Base-by-base conservation (phyloP, 1,140 invertebrate species). In the Drosophila asahinai region DNA sequence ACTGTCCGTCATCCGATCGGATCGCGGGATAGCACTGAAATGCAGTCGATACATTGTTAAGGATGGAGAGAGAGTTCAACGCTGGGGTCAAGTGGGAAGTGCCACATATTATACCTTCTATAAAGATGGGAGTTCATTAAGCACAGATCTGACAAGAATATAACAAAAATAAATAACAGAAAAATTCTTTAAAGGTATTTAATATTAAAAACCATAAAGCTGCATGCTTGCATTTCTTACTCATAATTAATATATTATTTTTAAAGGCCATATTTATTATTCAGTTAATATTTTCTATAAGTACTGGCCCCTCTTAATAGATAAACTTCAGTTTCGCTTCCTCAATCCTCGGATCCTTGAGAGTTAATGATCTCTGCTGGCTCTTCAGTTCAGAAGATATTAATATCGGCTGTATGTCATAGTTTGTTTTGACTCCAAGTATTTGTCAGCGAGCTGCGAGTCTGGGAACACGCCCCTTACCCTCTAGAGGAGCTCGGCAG, bases 371-470 rank as follows among this genome's bases (percentile, higher is more conserved):
- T 75, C 70, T 58, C 60, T 64, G 54, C 60, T 61, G 54, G 66
- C 45, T 61, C 57, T 72, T 72, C 67, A 72, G 66, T 82, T 58
- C 67, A 71, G 58, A 76, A 83, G 77, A 84, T 83, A 83, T 80
- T 74, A 80, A 80, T 80, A 80, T 47, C 62, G 66, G 79, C 72
- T 38, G 67, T 67, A 81, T 70, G 62, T 77, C 77, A 83, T 77
- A 80, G 80, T 80, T 89, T 89, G 84, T 74, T 86, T 86, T 86
- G 83, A 89, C 83, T 89, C 25, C 36, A 19, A 40, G 54, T 57
- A 89, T 89, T 87, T 83, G 83, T 77, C 83, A 75, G n/a, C n/a
- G n/a, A n/a, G n/a, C n/a, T n/a, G n/a, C n/a, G n/a, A n/a, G 38
- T 48, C 68, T 54, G 33, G 40, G 70, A 68, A 79, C 74, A 84